Conservation (phyloP, 1,140 invertebrate genomes). For the Orussus abietinus region DNA sequence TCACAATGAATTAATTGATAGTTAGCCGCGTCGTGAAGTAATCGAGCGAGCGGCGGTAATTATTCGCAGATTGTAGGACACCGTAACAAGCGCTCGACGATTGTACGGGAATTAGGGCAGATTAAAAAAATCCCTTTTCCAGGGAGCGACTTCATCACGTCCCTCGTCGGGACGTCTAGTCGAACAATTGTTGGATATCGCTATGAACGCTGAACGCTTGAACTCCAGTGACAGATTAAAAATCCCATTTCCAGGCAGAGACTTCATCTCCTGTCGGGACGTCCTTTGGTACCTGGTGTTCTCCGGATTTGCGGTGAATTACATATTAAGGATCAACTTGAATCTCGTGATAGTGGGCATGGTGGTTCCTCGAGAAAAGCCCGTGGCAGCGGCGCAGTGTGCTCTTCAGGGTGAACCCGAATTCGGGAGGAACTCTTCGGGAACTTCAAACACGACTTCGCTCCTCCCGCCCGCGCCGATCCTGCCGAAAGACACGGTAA, state of each 20-base stretch:
- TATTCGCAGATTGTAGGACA: no score
- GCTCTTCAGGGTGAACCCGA: background rate
- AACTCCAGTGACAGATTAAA: constrained; percentile 1
- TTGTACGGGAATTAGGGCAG: no score
- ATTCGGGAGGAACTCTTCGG: constrained; percentile 6
- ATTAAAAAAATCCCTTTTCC: no score
- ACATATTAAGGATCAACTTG: constrained; percentile 77
- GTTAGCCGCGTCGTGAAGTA: no score
- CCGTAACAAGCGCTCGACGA: no score
- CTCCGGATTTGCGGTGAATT: constrained; percentile 71
- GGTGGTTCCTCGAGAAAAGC: constrained; percentile 53
- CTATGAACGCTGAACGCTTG: background rate
- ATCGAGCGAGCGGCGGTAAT: no score
- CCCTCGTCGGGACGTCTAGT: background rate
- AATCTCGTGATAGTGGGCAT: constrained; percentile 86
- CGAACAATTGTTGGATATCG: constrained; percentile 3
- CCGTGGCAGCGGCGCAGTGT: constrained; percentile 31
- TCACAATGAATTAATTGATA: no score
- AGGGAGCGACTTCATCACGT: constrained; percentile 6
- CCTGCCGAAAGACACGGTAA: constrained; percentile 2
- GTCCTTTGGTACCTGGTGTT: constrained; percentile 68
- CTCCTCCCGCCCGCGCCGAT: background rate
- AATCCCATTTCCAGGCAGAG: constrained; percentile 19
- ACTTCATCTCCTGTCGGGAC: constrained; percentile 43
- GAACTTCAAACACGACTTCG: background rate